Percentiles rank a stretch among this genome's conserved stretches.
phyloP scores from a whole-genome alignment of 2,888 invertebrate species.

The Gymnocheta viridis region DNA sequence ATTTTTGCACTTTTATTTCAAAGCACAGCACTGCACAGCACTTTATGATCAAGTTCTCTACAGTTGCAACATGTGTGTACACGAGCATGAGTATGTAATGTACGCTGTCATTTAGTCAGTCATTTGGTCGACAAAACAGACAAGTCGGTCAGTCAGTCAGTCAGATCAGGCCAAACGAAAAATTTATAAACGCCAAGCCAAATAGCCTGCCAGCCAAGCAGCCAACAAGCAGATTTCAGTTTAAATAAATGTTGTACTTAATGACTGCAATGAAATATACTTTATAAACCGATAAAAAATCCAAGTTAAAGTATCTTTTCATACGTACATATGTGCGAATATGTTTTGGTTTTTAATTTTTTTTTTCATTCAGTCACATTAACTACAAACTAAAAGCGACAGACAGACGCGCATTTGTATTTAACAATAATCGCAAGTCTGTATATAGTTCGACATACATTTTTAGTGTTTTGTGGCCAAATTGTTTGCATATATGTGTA shows the following conservation, averaged over 20 bases:
- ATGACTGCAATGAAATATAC: constrained; percentile 73
- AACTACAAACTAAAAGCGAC: constrained; percentile 45
- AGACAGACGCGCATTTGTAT: constrained; percentile 9
- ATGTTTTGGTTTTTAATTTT: constrained; percentile 39
- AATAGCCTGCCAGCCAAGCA: constrained; percentile 6
- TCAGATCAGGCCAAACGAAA: not conserved
- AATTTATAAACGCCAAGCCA: no score
- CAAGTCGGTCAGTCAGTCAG: constrained; percentile 25
- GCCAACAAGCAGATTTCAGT: constrained; percentile 63
- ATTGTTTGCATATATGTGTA: not conserved
- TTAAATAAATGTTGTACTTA: constrained; percentile 71
- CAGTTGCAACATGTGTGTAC: constrained; percentile 49
- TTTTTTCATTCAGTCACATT: constrained; percentile 61
- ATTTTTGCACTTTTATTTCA: constrained; percentile 52
- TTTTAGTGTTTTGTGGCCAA: constrained; percentile 62
- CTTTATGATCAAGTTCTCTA: constrained; percentile 59
- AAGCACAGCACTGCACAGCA: constrained; percentile 39
- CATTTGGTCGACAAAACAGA: constrained; percentile 41
- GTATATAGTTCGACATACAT: constrained; percentile 16
- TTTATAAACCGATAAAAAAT: constrained; percentile 69
- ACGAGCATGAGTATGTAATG: constrained; percentile 41
- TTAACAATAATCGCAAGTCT: constrained; percentile 40
- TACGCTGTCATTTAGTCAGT: constrained; percentile 50
- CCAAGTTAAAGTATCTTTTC: constrained; percentile 62
- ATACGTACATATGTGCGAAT: constrained; percentile 29